Percentiles rank a stretch among this genome's conserved stretches.
Evolutionary conservation across 2,797 vertebrate species (phyloP).

Genomic region (Sebastiscus albofasciatus): DNA sequence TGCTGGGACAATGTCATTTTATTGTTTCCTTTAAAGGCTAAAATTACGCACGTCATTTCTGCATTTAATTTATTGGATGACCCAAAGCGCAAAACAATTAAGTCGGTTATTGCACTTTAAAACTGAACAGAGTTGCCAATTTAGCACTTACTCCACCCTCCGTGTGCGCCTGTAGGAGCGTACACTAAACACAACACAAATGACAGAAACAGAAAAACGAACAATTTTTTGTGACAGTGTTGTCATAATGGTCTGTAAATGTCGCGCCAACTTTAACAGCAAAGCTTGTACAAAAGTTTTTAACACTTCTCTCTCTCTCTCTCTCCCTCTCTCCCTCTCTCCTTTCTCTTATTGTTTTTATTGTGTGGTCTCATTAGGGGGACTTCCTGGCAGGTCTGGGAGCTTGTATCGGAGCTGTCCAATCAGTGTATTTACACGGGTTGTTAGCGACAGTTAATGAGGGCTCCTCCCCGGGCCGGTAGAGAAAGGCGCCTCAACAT

Average conservation of each 20-base stretch:
- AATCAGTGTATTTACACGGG: constrained; percentile 98
- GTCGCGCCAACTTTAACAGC: constrained; percentile 61
- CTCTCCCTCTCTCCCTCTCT: constrained; percentile 74
- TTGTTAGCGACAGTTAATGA: constrained; percentile 99
- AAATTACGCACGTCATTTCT: background rate
- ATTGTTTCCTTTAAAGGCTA: background rate
- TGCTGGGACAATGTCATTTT: background rate
- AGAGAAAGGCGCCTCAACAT: constrained; percentile 93
- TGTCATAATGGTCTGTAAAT: constrained; percentile 36
- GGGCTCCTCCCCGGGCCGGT: constrained; percentile 88
- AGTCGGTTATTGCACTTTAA: background rate
- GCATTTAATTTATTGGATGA: background rate
- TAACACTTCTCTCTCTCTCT: constrained; percentile 70
- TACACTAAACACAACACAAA: background rate
- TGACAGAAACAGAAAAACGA: background rate
- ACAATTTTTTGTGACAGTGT: background rate
- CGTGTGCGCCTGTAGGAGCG: background rate
- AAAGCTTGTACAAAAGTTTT: constrained; percentile 54
- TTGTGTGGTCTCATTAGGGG: constrained; percentile 97
- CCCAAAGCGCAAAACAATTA: background rate
- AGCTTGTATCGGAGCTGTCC: constrained; percentile 94
- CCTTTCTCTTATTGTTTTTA: constrained; percentile 83
- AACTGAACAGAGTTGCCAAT: background rate
- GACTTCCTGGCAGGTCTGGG: constrained; percentile 95
- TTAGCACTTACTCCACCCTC: background rate